Evolutionary conservation across 2,888 invertebrate genomes (phyloP).

Genomic region (Furcula furcula): DNA sequence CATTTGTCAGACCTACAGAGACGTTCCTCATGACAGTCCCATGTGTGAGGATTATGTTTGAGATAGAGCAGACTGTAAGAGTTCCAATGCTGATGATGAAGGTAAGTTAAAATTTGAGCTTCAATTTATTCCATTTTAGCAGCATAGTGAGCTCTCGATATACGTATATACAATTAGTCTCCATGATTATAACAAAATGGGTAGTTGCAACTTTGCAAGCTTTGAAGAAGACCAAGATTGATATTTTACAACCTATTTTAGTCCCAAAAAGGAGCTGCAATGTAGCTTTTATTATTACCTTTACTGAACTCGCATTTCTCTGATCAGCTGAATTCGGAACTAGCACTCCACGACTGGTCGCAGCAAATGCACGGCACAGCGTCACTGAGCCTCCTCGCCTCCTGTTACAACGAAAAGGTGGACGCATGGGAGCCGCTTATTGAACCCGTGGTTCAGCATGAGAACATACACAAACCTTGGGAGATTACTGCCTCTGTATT

Average conservation of each 20-base stretch:
- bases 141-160: no score
- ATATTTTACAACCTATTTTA: no score
- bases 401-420: conserved; percentile 85
- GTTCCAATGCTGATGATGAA: conserved; percentile 64
- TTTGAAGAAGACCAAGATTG: no score
- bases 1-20: conserved; percentile 66
- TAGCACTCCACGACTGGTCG: conserved; percentile 86
- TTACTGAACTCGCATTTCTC: no score
- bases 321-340: conserved; percentile 76
- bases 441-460: conserved; percentile 86
- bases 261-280: no score
- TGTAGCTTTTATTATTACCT: no score
- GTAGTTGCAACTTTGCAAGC: no score
- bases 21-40: conserved; percentile 77
- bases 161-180: no score
- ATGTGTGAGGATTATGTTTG: conserved; percentile 83
- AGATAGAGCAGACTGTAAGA: conserved; percentile 78
- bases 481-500: conserved; percentile 85
- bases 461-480: conserved; percentile 87
- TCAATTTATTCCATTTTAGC: no score
- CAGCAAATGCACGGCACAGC: conserved; percentile 75
- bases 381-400: conserved; percentile 66
- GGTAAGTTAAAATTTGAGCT: no score
- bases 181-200: no score
- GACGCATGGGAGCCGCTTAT: conserved; percentile 92